Evolutionary conservation across 2,888 invertebrate genomes (phyloP).

Genomic region (Amorpha juglandis): DNA sequence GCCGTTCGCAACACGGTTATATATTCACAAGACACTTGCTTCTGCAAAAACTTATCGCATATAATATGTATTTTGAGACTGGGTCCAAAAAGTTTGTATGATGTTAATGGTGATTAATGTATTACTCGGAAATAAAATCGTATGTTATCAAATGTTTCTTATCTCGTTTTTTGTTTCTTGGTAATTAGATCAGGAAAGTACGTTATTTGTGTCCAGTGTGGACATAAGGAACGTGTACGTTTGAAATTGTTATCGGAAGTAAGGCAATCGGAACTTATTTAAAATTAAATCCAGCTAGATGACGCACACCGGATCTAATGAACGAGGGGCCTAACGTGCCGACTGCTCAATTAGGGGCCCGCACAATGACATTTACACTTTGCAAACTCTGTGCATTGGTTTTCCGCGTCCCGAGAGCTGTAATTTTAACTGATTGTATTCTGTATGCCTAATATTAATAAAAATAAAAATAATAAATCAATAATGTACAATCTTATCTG

Average conservation of each 20-base stretch:
- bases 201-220: slow-evolving; percentile 2
- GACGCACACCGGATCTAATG: slow-evolving; percentile 15
- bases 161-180: slow-evolving; percentile 16
- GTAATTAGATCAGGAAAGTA: slow-evolving; percentile 6
- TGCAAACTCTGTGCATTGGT: slow-evolving; percentile 4
- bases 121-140: slow-evolving; percentile 4
- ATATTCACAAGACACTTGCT: slow-evolving; percentile 2
- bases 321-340: slow-evolving; percentile 28
- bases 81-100: background rate
- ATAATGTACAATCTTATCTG: too few relatives aligned
- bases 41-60: background rate
- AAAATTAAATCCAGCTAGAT: slow-evolving; percentile 16
- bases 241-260: slow-evolving; percentile 17
- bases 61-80: background rate
- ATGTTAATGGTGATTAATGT: too few relatives aligned
- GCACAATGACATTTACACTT: slow-evolving; percentile 27
- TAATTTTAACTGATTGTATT: too few relatives aligned
- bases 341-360: slow-evolving; percentile 40
- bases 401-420: background rate
- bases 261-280: slow-evolving; percentile 15
- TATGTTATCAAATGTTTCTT: slow-evolving; percentile 11
- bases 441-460: too few relatives aligned
- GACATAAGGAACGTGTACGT: background rate
- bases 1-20: background rate
- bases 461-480: too few relatives aligned